Conservation (phyloP, 2,113 vertebrate species). For the Protobothrops flavoviridis region DNA sequence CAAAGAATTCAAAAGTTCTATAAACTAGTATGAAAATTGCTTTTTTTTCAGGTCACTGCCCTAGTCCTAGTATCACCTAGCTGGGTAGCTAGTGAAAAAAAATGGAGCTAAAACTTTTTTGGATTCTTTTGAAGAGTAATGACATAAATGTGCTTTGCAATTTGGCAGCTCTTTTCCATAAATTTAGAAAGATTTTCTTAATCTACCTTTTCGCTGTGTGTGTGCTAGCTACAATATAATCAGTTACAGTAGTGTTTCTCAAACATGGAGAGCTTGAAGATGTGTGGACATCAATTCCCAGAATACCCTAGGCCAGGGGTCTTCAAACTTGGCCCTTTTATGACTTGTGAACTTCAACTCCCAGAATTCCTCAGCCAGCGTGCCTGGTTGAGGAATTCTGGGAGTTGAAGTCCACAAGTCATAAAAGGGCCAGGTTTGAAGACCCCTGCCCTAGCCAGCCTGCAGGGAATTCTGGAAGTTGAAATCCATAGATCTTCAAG, state of each 20-base stretch:
- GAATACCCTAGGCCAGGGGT: background rate
- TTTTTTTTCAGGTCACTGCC: background rate
- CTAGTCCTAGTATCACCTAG: background rate
- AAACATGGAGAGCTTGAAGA: background rate
- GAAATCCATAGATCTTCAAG: background rate
- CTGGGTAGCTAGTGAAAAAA: background rate
- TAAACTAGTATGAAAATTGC: background rate
- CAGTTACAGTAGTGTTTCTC: background rate
- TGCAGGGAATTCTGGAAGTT: background rate
- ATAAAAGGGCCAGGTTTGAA: no score
- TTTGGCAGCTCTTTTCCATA: background rate
- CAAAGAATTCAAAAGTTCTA: background rate
- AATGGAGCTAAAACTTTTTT: background rate
- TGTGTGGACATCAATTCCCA: background rate
- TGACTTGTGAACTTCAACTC: no score
- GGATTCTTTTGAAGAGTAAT: background rate
- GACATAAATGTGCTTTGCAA: background rate
- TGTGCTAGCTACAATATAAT: background rate
- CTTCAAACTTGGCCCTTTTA: no score
- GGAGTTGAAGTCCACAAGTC: no score
- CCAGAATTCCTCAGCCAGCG: no score
- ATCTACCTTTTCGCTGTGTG: background rate
- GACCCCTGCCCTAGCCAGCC: background rate
- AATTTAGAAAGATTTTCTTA: background rate
- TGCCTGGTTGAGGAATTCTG: no score